phyloP scores from a whole-genome alignment of 2,113 vertebrate genomes.

The Oryctolagus cuniculus region mOryCun1.1 NC_091441.1:1161501-1162000 shows the following conservation, averaged over 20 bases:
- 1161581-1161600: not conserved
- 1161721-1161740: too few relatives aligned
- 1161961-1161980: too few relatives aligned
- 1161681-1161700: too few relatives aligned
- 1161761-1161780: not conserved
- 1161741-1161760: fast-evolving
- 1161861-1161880: too few relatives aligned
- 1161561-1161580: fast-evolving
- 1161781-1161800: fast-evolving
- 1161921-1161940: too few relatives aligned
- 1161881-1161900: too few relatives aligned
- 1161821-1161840: not conserved
- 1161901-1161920: too few relatives aligned
- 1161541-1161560: not conserved
- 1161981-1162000: too few relatives aligned
- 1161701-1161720: not conserved
- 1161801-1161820: not conserved
- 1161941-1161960: too few relatives aligned
- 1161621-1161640: fast-evolving
- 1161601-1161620: fast-evolving
- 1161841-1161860: not conserved
- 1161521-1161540: not conserved
- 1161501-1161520: too few relatives aligned
- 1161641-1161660: fast-evolving
- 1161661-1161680: not conserved